phyloP scores from a whole-genome alignment of 37 sponge, comb jelly and placozoan genomes.

The Cladorhizidae sp. region DNA sequence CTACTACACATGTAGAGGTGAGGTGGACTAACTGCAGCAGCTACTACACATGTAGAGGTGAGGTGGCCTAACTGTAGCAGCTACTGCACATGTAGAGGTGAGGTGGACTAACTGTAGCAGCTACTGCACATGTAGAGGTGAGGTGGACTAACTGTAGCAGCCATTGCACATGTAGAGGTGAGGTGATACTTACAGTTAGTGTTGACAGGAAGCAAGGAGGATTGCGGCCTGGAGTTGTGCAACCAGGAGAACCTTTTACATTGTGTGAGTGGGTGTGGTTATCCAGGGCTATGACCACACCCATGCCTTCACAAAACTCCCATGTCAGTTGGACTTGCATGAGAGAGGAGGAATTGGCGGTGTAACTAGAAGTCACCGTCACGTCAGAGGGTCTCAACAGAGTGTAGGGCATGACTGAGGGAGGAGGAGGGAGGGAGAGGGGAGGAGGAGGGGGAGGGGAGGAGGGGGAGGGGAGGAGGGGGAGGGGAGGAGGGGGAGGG shows the following conservation, averaged over 20 bases:
- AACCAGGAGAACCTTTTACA: background rate
- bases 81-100: too few relatives aligned
- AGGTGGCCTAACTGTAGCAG: too few relatives aligned
- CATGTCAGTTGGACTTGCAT: background rate
- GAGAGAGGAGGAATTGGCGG: background rate
- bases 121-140: too few relatives aligned
- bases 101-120: too few relatives aligned
- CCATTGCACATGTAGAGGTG: too few relatives aligned
- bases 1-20: too few relatives aligned
- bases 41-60: too few relatives aligned
- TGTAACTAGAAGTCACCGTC: background rate
- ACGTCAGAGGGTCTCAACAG: background rate
- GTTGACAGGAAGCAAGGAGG: background rate
- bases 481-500: background rate
- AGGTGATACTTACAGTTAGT: constrained; percentile 1
- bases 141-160: too few relatives aligned
- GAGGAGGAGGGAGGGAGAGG: background rate
- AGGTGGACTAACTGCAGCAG: too few relatives aligned
- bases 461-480: background rate
- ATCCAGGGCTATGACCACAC: background rate
- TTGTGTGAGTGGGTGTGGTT: background rate
- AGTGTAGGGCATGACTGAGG: background rate
- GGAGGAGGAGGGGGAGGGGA: background rate
- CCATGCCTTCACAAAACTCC: background rate
- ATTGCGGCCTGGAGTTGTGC: background rate